Evolutionary conservation across 2,797 vertebrate species (phyloP), one percentile per base, ranked within the genome.

Genomic region (Tauraco hartlaubi): DNA sequence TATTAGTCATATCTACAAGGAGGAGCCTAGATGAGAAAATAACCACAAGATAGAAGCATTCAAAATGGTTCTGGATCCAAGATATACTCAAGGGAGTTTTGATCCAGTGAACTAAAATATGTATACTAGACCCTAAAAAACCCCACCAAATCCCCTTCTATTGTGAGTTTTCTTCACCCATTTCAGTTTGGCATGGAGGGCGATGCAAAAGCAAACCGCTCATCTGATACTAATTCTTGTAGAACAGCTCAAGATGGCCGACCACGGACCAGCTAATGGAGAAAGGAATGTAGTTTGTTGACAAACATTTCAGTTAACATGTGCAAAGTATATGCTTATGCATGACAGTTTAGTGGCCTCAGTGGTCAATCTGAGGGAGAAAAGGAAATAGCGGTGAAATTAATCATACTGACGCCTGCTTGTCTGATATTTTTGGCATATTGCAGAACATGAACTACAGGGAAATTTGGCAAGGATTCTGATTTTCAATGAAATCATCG

Each of bases 371-470:
- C 92, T 79, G 78, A 90, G 67, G 51, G 64, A 89, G 95, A 93
- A 96, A 95, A 88, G 71, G 31, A 90, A 97, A 93, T 80, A 90
- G 63, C 5, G 1, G n/a, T 92, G 79, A 97, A 97, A 97, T 97
- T 97, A 97, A 97, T 97, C 92, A 94, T 87, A n/a, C 78, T 69
- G 97, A 96, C 90, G 94, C 94, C 95, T 92, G 88, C 94, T 95
- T 97, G 97, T 97, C 96, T 97, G 97, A 94, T 97, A 88, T 79
- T 90, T 95, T 88, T 92, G 94, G 88, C 85, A 22, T 92, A 91
- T 80, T 94, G 72, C 85, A 94, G 94, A 96, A 96, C 96, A 88
- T 80, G 64, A 89, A 59, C 59, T 92, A 29, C 74, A 96, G 33
- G 51, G 17, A 97, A 91, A 93, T 93, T 96, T 95, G 95, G 92